Evolutionary conservation across 30 jellyfish, hydroid and myxozoan genomes (phyloP).

Genomic region (Sanderia malayensis): DNA sequence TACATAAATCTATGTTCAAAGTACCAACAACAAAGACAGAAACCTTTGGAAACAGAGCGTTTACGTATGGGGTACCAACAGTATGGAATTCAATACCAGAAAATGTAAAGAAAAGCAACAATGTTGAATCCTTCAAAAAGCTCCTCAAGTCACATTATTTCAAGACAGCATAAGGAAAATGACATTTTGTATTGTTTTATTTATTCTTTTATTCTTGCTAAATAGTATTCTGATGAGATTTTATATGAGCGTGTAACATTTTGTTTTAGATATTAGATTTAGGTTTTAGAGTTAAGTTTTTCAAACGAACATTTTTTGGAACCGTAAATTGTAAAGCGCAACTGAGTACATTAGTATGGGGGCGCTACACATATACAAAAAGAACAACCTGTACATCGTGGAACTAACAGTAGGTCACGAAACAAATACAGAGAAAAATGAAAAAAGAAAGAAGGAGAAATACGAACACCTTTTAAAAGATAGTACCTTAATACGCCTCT

Average conservation of each 20-base stretch:
- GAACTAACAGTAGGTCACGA: too few species aligned
- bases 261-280: conserved; percentile 12
- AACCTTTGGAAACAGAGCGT: conserved; percentile 29
- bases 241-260: conserved; percentile 16
- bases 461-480: too few species aligned
- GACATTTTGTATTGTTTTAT: conserved; percentile 16
- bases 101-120: conserved; percentile 6
- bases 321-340: conserved; percentile 9
- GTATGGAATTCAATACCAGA: conserved; percentile 17
- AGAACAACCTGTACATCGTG: too few species aligned
- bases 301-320: neutral
- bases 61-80: conserved; percentile 34
- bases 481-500: too few species aligned
- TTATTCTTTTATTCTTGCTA: neutral
- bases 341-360: conserved; percentile 27
- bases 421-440: too few species aligned
- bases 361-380: conserved; percentile 17
- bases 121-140: conserved; percentile 25
- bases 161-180: conserved; percentile 11
- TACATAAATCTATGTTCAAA: conserved; percentile 19
- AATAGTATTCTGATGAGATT: neutral
- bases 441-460: too few species aligned
- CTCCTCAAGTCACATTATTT: conserved; percentile 18
- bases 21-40: conserved; percentile 22
- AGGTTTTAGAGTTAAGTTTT: conserved; percentile 5